phyloP scores from a whole-genome alignment of 2,797 vertebrate genomes.

The Hyperoplus lanceolatus region DNA sequence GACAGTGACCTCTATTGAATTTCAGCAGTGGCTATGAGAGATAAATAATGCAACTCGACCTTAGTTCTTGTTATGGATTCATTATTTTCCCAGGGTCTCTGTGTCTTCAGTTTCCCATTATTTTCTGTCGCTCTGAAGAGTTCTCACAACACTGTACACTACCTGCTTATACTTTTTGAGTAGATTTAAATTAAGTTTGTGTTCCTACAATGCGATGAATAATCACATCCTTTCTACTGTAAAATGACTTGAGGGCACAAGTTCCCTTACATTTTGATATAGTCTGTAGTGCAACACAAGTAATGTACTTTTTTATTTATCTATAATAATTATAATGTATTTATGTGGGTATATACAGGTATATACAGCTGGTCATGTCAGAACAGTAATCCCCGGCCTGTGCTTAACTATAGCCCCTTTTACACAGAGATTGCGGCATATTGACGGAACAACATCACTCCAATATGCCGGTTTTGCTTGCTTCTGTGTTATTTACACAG shows the following conservation, averaged over 20 bases:
- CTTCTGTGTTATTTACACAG: no score
- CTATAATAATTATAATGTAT: no score
- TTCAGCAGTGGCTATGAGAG: conserved; percentile 34
- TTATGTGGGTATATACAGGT: no score
- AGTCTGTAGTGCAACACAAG: neutral
- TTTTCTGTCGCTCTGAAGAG: conserved; percentile 31
- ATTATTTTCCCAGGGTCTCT: conserved; percentile 16
- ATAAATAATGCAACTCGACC: conserved; percentile 63
- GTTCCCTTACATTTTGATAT: neutral
- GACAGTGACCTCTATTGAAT: conserved; percentile 28
- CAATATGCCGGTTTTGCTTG: no score
- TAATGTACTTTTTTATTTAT: neutral
- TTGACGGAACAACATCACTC: no score
- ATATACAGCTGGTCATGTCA: no score
- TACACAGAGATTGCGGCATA: no score
- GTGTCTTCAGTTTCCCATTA: conserved; percentile 31
- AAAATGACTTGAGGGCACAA: neutral
- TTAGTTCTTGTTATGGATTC: conserved; percentile 46
- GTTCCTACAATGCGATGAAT: conserved; percentile 2
- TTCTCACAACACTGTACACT: neutral
- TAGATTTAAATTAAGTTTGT: neutral
- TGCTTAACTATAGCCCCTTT: no score
- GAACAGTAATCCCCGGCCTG: no score
- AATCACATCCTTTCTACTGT: neutral
- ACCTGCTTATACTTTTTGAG: conserved; percentile 3